Evolutionary conservation across 2,888 invertebrate genomes (phyloP), one percentile per base, ranked within the genome.

Genomic region (Pristionchus exspectatus): DNA sequence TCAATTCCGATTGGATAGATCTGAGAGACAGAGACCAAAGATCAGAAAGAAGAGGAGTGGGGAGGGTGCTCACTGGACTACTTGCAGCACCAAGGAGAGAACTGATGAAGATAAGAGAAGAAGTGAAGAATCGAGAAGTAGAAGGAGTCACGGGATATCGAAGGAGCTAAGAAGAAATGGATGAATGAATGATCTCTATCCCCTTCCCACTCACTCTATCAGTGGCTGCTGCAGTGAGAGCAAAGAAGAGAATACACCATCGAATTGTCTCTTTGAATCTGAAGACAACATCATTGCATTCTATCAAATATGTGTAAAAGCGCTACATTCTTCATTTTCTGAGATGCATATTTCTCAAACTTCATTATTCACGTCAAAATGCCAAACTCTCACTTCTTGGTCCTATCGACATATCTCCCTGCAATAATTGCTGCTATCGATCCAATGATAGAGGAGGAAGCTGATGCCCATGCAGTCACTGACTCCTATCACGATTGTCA

Each of bases 1-100:
- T 86, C 86, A 12, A 86, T 59, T 2, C 86, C 33, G 63, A 86
- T 86, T 63, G 86, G 86, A 59, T 66, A 86, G 21, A 66, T 38
- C 86, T 86, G 77, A 84, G 18, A n/a, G 66, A 66, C 3, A 14
- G 24, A 69, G 30, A 69, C 9, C 44, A 50, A 69, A 24, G 69
- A 69, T 69, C 69, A 30, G 69, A 44, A 21, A 12, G 33, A 27
- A 14, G 24, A 2, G 21, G 38, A 38, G 44, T n/a, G 50, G 50
- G 2, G 9, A 77, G 10, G 18, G 30, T 16, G 24, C 50, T 84
- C 44, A 84, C 84, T 16, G 84, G 84, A 84, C 12, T 50, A 56
- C 30, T 30, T 2, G 33, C 50, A 16, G 30, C 56, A 54, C 84
- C 84, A 18, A 84, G 50, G n/a, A 56, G 54, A 7, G 84, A 24